These are phyloP conservation scores for Ctenopoma kingsleyae DNA, from an alignment of 2,797 vertebrate species.

Conservation along the genomic window DNA sequence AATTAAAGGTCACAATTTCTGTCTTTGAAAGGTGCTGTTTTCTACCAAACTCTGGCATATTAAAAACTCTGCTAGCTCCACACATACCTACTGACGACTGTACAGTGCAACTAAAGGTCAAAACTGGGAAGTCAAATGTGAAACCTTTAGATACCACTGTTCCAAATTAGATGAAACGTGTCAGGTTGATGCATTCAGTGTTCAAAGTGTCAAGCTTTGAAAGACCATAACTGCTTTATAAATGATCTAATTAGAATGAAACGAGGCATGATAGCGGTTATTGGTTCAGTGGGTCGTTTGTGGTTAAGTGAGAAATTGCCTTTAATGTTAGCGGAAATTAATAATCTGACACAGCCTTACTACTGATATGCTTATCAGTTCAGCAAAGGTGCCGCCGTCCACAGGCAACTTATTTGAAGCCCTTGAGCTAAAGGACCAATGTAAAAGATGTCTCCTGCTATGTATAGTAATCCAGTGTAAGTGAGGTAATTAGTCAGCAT, in stretches of 20 bases:
- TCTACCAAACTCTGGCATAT: conserved; percentile 7
- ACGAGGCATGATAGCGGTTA: accelerated
- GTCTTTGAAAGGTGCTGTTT: conserved; percentile 11
- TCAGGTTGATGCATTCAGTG: background rate
- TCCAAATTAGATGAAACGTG: background rate
- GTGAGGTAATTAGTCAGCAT: conserved; percentile 39
- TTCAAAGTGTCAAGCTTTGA: background rate
- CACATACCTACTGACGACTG: conserved; percentile 13
- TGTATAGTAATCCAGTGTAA: conserved; percentile 16
- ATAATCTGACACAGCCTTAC: background rate
- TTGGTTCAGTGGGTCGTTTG: background rate
- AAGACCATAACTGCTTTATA: background rate
- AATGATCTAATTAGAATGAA: background rate
- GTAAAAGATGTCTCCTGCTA: conserved; percentile 21
- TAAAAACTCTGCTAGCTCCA: background rate
- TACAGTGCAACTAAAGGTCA: conserved; percentile 46
- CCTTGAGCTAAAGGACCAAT: conserved; percentile 29
- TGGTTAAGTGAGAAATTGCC: background rate
- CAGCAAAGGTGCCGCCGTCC: background rate
- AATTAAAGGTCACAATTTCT: conserved; percentile 44
- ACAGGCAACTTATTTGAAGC: conserved; percentile 12
- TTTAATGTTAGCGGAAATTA: conserved; percentile 14
- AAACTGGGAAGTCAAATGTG: conserved; percentile 53
- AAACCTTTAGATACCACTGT: conserved; percentile 2
- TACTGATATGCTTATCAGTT: conserved; percentile 17